Evolutionary conservation across 2,113 vertebrate genomes (phyloP), one percentile per base, ranked within the genome.

Genomic region (Orthonyx spaldingii): DNA sequence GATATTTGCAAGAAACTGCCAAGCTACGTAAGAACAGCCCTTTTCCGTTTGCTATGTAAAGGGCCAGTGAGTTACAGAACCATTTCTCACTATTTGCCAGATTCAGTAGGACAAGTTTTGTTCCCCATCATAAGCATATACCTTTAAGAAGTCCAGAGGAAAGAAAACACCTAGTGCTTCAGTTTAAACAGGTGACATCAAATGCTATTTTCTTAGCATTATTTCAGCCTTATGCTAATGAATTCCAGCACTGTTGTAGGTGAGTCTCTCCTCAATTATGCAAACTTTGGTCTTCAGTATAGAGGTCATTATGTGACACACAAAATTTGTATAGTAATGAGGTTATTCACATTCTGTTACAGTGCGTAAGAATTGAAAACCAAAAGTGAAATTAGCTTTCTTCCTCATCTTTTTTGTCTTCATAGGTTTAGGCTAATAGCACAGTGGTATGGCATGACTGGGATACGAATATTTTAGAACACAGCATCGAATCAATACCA

Each of bases 281-380:
- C 96, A 95, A 97, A 97, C 95, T 97, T 96, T 95, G 89, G 94
- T 97, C 94, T 96, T 96, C 87, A 93, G 91, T 93, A 85, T 90
- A 96, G 97, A 97, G 97, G 97, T 97, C 97, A 95, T 97, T 96
- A 96, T 97, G 96, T 91, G 96, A 93, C 95, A 95, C 75, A 96
- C 84, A 96, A 92, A 97, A 97, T 96, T 93, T 92, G 71, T 93
- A 91, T 41, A 93, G 77, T 96, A 97, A 98, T 97, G 96, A 98
- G 90, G 95, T 97, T 97, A 96, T 97, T 96, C 97, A 93, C 95
- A 97, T 96, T 97, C 96, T 96, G 89, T 94, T 96, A 96, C n/a
- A 93, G 91, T 93, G 90, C 95, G 79, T 88, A 90, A 96, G 92
- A 97, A 96, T 70, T 95, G 94, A 97, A 97, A 93, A 93, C 75